phyloP scores from a whole-genome alignment of 2,113 vertebrate genomes.

The Callocephalon fimbriatum region DNA sequence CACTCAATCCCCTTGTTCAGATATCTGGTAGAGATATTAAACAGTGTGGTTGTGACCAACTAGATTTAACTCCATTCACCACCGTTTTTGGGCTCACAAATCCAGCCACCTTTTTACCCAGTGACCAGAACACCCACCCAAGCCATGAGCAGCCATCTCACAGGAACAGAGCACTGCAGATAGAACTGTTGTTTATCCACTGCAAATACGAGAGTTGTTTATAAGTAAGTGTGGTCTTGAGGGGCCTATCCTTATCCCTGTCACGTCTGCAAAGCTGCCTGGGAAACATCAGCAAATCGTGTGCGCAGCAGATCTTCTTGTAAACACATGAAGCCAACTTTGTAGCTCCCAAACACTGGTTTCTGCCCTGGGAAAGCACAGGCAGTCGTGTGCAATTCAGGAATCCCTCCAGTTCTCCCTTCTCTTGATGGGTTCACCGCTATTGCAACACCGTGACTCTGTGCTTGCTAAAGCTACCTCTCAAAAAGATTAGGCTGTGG shows the following conservation, averaged over 20 bases:
- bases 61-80: background rate
- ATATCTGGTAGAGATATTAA: background rate
- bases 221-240: accelerated
- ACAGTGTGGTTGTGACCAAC: background rate
- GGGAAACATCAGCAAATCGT: background rate
- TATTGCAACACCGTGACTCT: accelerated
- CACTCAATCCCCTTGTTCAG: no score
- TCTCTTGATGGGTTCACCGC: background rate
- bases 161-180: background rate
- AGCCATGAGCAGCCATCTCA: background rate
- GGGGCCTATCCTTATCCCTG: background rate
- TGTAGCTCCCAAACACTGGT: background rate
- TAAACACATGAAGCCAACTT: background rate
- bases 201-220: accelerated
- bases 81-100: background rate
- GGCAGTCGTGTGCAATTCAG: accelerated
- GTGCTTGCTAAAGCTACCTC: background rate
- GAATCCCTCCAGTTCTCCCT: background rate
- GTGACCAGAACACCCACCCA: background rate
- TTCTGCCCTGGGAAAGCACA: background rate
- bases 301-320: background rate
- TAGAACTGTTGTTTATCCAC: accelerated
- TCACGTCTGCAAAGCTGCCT: background rate
- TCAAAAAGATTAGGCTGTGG: background rate
- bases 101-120: background rate